Base-by-base conservation (phyloP, 2,797 vertebrate genomes). In the Neostethus bicornis region DNA sequence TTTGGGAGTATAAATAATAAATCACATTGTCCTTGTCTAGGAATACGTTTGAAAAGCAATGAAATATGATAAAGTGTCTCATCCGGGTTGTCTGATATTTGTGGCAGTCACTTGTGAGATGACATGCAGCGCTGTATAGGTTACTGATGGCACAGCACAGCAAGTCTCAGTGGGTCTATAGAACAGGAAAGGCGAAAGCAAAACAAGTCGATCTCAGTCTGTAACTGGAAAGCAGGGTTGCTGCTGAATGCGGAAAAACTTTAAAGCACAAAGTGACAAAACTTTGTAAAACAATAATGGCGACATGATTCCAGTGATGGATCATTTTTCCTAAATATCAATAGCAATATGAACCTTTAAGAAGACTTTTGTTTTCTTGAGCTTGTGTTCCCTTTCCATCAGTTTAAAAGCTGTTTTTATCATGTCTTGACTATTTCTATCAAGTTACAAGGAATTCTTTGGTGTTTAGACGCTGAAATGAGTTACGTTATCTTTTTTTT, bases 11-110 rank as follows among this genome's bases (percentile, higher is more conserved):
- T 92, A 87, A 93, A 93, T 92, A 93, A 93, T 92, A 91, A 90
- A 92, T 92, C 75, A 84, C 85, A 83, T 84, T 83, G 85, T 87
- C 88, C 85, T 89, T 85, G 85, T 92, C 90, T 89, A 78, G 74
- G 76, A 88, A 89, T 87, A 79, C 87, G 72, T 89, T 90, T 91
- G 87, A 92, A 92, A 91, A 90, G 86, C 90, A 90, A 91, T 93
- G 92, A 93, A 93, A 92, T 68, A 79, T 88, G 90, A 92, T 92
- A 87, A 92, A 92, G 88, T 90, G 90, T 92, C 89, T 93, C 86
- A 87, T 91, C 89, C 86, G 87, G 90, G 73, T 83, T 70, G 89
- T 86, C 85, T 87, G 89, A 89, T 91, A 90, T 89, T 89, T 87
- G 88, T 87, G 84, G 88, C 90, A 90, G 85, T 91, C 90, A 90